Conservation (phyloP, 2,797 vertebrate genomes). For the Lophotriccus pileatus region DNA sequence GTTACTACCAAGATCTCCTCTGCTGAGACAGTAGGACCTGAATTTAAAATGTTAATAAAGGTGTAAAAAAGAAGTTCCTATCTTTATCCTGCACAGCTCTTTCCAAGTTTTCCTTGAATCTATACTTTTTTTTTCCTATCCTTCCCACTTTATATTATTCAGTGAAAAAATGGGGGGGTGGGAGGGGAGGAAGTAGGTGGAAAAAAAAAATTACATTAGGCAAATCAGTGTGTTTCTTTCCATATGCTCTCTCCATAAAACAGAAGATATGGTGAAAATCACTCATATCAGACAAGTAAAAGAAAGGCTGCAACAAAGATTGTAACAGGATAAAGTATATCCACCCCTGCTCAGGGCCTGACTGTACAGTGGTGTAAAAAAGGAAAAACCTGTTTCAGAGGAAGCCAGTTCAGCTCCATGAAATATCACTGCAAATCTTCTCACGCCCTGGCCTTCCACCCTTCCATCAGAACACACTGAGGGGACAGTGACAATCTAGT, state of each 20-base stretch:
- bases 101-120: background rate
- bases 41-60: background rate
- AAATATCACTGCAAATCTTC: background rate
- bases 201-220: background rate
- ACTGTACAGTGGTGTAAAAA: background rate
- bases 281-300: background rate
- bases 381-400: background rate
- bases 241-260: background rate
- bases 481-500: background rate
- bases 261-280: background rate
- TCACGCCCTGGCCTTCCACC: background rate
- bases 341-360: background rate
- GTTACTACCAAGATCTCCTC: background rate
- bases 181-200: background rate
- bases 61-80: background rate
- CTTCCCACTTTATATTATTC: background rate
- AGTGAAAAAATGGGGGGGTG: background rate
- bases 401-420: background rate
- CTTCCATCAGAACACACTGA: background rate
- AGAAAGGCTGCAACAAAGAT: background rate
- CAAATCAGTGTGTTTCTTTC: background rate
- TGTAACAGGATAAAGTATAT: background rate
- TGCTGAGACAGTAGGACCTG: background rate
- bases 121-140: background rate
- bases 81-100: background rate